Conservation (phyloP, 2,113 vertebrate species). For the Chrysemys picta region DNA sequence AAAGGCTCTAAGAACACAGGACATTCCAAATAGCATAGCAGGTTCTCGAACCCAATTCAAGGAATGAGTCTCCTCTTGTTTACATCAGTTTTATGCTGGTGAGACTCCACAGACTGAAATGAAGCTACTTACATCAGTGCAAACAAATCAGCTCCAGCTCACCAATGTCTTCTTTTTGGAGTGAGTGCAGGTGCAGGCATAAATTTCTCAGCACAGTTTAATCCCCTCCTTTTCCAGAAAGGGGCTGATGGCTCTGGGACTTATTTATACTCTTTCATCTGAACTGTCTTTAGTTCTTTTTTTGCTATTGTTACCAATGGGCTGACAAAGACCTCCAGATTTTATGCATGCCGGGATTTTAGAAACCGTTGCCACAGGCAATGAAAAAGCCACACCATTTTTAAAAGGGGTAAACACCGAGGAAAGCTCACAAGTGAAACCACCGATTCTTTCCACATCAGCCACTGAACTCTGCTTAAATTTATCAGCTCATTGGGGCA, state of each 20-base stretch:
- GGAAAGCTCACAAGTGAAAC: neutral
- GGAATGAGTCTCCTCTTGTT: neutral
- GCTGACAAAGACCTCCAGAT: neutral
- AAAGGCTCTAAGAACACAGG: neutral
- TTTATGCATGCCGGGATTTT: too few relatives aligned
- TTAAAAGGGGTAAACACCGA: neutral
- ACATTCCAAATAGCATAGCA: neutral
- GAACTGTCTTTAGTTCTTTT: neutral
- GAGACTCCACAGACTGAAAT: neutral
- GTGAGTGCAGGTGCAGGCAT: neutral
- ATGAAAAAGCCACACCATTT: neutral
- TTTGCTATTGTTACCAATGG: neutral
- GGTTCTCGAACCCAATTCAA: neutral
- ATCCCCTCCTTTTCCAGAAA: neutral
- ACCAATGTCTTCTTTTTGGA: neutral
- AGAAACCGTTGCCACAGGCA: too few relatives aligned
- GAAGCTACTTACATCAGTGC: constrained; percentile 5
- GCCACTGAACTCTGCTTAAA: neutral
- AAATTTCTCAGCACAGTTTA: neutral
- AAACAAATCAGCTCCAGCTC: neutral
- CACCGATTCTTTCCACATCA: neutral
- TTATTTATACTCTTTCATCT: neutral
- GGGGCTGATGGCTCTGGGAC: neutral
- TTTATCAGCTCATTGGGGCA: neutral
- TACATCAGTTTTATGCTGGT: neutral